Percentiles rank a stretch among this genome's conserved stretches.
These are phyloP conservation scores for Tipula helvola DNA, from an alignment of 2,888 invertebrate species.

Conservation along the genomic window DNA sequence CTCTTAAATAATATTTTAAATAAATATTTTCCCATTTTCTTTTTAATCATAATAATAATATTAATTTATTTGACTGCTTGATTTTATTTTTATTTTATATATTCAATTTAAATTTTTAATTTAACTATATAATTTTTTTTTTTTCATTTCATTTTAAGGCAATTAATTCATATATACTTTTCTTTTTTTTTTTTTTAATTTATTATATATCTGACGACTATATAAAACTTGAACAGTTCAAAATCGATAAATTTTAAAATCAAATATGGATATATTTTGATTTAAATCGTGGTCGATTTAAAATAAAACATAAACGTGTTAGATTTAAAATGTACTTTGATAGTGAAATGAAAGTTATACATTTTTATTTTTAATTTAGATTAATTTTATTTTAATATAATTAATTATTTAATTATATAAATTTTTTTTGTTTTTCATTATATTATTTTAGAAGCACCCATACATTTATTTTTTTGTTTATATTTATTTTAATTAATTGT, in stretches of 20 bases:
- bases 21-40: background rate
- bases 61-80: background rate
- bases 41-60: background rate
- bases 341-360: background rate
- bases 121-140: background rate
- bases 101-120: background rate
- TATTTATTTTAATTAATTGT: background rate
- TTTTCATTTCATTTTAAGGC: background rate
- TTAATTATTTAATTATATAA: background rate
- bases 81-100: background rate
- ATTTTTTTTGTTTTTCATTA: background rate
- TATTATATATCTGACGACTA: background rate
- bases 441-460: background rate
- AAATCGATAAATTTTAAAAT: background rate
- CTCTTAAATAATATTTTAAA: background rate
- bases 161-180: constrained; percentile 4
- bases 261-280: background rate
- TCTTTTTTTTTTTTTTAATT: background rate
- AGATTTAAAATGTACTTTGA: background rate
- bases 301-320: background rate
- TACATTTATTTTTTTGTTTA: background rate
- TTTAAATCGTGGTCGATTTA: background rate
- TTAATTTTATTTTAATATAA: background rate
- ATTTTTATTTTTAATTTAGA: background rate
- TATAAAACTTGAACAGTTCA: background rate